Conservation (phyloP, 2,797 vertebrate species). For the Gorsachius magnificus region DNA sequence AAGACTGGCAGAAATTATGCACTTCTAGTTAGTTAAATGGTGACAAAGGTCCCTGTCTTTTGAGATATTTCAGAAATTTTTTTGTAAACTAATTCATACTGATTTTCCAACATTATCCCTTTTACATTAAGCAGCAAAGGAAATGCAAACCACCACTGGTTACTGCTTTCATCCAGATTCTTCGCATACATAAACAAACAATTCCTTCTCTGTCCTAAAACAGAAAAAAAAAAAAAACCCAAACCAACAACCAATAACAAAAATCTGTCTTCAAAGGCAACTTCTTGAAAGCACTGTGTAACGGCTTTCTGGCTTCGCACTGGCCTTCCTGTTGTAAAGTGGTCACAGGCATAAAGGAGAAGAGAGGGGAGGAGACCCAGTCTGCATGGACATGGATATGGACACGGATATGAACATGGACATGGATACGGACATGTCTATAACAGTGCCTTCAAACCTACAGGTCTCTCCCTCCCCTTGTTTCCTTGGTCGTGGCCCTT, state of each 20-base stretch:
- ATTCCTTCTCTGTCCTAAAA: background rate
- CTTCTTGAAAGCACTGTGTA: background rate
- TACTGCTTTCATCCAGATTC: background rate
- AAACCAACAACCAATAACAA: background rate
- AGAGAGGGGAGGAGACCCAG: background rate
- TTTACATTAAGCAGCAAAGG: background rate
- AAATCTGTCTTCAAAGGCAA: background rate
- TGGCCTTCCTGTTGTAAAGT: background rate
- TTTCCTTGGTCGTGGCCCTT: background rate
- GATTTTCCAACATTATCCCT: background rate
- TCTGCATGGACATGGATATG: background rate
- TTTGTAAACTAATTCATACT: background rate
- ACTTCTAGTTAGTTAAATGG: background rate
- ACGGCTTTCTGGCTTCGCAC: background rate
- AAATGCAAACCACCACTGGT: background rate
- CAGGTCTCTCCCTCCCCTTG: background rate
- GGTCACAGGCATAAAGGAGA: background rate
- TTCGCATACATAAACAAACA: background rate
- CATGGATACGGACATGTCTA: background rate
- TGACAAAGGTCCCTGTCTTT: background rate
- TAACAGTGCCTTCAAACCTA: background rate
- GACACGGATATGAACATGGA: background rate
- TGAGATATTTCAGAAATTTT: background rate
- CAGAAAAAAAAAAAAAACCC: background rate
- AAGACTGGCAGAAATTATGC: background rate